These are phyloP conservation scores for Sebastes steindachneri DNA, from an alignment of 2,797 vertebrate species.

Conservation along the genomic window DNA sequence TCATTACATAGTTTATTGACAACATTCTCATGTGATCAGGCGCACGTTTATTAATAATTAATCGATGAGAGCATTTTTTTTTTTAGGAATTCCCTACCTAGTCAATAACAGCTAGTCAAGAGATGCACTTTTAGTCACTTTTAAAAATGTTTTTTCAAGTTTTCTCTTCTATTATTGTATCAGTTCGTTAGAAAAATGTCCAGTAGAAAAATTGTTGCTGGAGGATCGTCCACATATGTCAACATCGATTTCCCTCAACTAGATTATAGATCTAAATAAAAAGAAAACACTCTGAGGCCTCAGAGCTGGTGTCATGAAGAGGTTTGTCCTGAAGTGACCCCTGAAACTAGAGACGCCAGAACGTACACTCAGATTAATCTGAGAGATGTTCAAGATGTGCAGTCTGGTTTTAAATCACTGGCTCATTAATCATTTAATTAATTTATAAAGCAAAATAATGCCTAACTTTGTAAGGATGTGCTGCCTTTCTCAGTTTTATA, in stretches of 20 bases:
- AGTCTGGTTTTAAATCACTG: not conserved
- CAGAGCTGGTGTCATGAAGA: conserved; percentile 36
- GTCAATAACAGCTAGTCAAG: not conserved
- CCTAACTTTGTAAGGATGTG: not conserved
- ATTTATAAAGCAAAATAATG: not conserved
- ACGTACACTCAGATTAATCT: not conserved
- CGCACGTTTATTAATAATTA: not conserved
- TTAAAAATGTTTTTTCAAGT: not conserved
- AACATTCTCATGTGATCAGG: not conserved
- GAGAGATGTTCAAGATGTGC: conserved; percentile 16
- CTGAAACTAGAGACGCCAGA: conserved; percentile 10
- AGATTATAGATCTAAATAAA: conserved; percentile 45
- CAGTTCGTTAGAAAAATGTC: not conserved
- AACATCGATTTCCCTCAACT: conserved; percentile 30
- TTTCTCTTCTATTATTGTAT: not conserved
- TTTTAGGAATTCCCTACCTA: not conserved
- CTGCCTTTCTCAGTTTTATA: not conserved
- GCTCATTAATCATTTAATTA: not conserved
- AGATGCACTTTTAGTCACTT: not conserved
- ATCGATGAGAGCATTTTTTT: not conserved
- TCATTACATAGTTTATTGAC: not conserved
- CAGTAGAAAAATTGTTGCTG: conserved; percentile 17
- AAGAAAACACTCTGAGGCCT: conserved; percentile 44
- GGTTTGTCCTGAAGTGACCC: conserved; percentile 45
- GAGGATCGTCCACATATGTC: conserved; percentile 34